Conservation (phyloP, 2,888 invertebrate species). For the Aspidiotus destructor region DNA sequence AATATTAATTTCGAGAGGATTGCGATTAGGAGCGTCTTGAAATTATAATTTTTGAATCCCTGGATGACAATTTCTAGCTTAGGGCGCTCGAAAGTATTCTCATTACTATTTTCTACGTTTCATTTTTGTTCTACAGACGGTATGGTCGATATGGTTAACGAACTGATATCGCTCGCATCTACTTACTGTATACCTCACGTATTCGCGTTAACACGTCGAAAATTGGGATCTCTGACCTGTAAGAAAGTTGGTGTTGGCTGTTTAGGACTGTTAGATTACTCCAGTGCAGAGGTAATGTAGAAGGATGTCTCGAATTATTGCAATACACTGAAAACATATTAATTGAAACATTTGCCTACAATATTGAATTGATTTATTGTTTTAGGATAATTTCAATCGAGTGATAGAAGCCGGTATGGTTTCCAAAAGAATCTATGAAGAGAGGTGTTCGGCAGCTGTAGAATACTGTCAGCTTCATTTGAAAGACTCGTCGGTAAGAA, state of each 20-base stretch:
- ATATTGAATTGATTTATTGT: not conserved
- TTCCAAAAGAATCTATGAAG: conserved; percentile 9
- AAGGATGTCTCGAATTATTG: not conserved
- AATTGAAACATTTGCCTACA: not conserved
- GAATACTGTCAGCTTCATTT: not conserved
- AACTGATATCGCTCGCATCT: conserved; percentile 20
- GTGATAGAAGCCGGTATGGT: not conserved
- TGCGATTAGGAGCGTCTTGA: not conserved
- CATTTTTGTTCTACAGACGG: conserved; percentile 9
- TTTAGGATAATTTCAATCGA: conserved; percentile 16
- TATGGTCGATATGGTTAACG: conserved; percentile 9
- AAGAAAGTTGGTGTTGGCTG: conserved; percentile 25
- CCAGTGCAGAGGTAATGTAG: conserved; percentile 19
- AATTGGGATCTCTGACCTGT: conserved; percentile 15
- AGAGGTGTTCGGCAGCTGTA: conserved; percentile 7
- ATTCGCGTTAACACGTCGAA: conserved; percentile 19
- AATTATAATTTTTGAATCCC: not conserved
- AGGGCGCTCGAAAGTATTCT: not conserved
- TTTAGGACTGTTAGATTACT: conserved; percentile 22
- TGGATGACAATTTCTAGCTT: not conserved
- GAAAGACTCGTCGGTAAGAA: not conserved
- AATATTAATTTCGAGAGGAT: not conserved
- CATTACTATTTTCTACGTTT: not conserved
- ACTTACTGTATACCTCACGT: conserved; percentile 24
- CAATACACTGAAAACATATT: not conserved